A percentile compares a stretch with the other conserved stretches of the same genome.
These are phyloP conservation scores for Chiroxiphia lanceolata DNA, from an alignment of 2,797 vertebrate genomes.

Conservation along the genomic window DNA sequence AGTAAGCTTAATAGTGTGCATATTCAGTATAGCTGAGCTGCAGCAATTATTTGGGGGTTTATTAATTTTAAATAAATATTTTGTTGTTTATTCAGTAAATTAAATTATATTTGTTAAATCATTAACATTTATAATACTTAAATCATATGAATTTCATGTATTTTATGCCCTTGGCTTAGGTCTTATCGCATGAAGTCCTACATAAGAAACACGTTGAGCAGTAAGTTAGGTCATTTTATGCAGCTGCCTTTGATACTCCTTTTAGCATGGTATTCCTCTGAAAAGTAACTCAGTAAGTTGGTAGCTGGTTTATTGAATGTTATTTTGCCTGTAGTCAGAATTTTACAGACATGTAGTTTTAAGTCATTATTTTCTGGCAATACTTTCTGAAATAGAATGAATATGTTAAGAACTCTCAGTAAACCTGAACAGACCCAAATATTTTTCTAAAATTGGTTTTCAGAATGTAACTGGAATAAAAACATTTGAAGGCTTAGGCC, in stretches of 20 bases:
- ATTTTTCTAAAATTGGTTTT: background rate
- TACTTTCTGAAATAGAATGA: background rate
- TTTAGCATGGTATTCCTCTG: background rate
- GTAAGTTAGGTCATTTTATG: background rate
- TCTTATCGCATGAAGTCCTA: background rate
- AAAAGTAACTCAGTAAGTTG: background rate
- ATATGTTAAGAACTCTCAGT: background rate
- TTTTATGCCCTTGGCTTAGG: background rate
- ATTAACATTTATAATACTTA: background rate
- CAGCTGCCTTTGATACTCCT: background rate
- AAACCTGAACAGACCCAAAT: background rate
- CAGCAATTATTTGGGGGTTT: background rate
- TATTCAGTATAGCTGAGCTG: background rate
- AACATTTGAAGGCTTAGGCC: background rate
- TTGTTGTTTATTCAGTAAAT: background rate
- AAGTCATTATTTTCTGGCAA: background rate
- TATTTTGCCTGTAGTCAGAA: background rate
- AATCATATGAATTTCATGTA: background rate
- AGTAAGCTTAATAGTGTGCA: background rate
- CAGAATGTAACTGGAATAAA: background rate
- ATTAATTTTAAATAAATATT: background rate
- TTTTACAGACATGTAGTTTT: background rate
- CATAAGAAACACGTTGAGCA: rapidly evolving
- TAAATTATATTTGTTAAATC: background rate
- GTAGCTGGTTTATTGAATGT: background rate